Conservation (phyloP, 2,888 invertebrate species). For the Sinelater perroti region DNA sequence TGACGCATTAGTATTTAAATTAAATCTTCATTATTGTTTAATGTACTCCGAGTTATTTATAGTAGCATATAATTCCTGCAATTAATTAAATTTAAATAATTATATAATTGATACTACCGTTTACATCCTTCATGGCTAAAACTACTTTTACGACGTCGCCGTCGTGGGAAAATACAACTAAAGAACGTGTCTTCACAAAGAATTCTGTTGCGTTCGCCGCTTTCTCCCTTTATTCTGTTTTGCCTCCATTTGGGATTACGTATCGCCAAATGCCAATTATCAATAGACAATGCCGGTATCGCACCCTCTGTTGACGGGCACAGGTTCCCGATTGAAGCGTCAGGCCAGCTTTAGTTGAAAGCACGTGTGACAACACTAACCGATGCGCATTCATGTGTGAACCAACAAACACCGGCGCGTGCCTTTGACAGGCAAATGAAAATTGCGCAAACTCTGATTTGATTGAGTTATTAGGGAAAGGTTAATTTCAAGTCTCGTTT, state of each 20-base stretch:
- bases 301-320: slow-evolving; percentile 20
- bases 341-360: slow-evolving; percentile 17
- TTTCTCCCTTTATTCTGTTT: too few species aligned
- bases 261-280: slow-evolving; percentile 27
- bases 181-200: too few species aligned
- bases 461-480: slow-evolving; percentile 34
- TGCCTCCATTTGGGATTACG: slow-evolving; percentile 4
- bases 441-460: slow-evolving; percentile 49
- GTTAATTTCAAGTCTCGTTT: slow-evolving; percentile 23
- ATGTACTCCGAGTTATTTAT: too few species aligned
- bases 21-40: too few species aligned
- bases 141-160: too few species aligned
- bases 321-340: slow-evolving; percentile 44
- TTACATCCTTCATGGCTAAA: too few species aligned
- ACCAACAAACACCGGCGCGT: slow-evolving; percentile 48
- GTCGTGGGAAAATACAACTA: too few species aligned
- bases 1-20: too few species aligned
- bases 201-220: too few species aligned
- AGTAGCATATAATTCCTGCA: too few species aligned
- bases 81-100: too few species aligned
- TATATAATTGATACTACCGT: too few species aligned
- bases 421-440: slow-evolving; percentile 46
- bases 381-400: slow-evolving; percentile 48
- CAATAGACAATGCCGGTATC: slow-evolving; percentile 25
- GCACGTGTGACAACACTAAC: slow-evolving; percentile 43